phyloP scores from a whole-genome alignment of 2,797 vertebrate genomes.

The Salmo trutta region DNA sequence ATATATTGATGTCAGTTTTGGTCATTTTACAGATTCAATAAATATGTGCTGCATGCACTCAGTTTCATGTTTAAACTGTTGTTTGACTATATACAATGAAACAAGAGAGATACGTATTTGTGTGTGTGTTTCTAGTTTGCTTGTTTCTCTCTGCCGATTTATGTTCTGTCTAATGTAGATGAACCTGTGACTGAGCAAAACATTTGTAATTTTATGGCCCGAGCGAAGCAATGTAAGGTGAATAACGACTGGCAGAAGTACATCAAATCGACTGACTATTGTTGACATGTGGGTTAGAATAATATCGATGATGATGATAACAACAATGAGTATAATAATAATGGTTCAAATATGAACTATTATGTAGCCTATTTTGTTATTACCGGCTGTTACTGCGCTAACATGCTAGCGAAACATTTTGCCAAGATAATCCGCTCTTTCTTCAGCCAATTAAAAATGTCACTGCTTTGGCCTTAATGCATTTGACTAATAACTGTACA shows the following conservation, averaged over 20 bases:
- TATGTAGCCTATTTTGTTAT: not conserved
- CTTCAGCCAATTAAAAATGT: constrained; percentile 53
- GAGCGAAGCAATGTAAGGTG: not conserved
- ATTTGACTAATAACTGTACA: constrained; percentile 44
- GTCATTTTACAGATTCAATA: no score
- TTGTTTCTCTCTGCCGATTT: not conserved
- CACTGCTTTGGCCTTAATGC: constrained; percentile 34
- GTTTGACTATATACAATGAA: not conserved
- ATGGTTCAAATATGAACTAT: not conserved
- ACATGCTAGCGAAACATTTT: not conserved
- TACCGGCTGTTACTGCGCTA: not conserved
- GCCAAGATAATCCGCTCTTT: constrained; percentile 2
- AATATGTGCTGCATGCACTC: not conserved
- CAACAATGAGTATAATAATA: not conserved
- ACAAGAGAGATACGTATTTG: no score
- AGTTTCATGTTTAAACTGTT: not conserved
- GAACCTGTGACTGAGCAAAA: not conserved
- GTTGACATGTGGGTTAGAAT: not conserved
- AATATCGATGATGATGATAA: not conserved
- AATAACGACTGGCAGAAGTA: not conserved
- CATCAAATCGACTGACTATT: not conserved
- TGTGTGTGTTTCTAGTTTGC: not conserved
- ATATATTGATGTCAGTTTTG: no score
- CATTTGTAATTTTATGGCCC: not conserved
- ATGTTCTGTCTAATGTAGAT: not conserved